phyloP scores from a whole-genome alignment of 2,113 vertebrate species.

The Pungitius pungitius region DNA sequence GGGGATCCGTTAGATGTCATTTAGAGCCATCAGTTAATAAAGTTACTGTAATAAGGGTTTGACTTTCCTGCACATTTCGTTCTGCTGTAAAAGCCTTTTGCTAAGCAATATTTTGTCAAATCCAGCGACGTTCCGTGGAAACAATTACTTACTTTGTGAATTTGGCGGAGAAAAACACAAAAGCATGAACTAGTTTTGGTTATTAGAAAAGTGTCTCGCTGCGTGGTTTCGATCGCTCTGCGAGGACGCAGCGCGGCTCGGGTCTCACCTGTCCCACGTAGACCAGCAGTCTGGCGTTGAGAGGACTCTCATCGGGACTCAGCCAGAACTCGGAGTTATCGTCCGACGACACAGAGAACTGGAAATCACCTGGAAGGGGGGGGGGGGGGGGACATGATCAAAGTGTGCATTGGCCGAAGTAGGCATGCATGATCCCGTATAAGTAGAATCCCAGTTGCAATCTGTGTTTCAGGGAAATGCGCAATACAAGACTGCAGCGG shows the following conservation, averaged over 20 bases:
- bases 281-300: conserved; percentile 87
- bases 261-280: conserved; percentile 91
- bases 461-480: too few relatives aligned
- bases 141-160: neutral
- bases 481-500: too few relatives aligned
- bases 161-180: conserved; percentile 20
- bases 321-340: conserved; percentile 99
- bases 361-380: conserved; percentile 87
- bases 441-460: neutral
- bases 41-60: too few relatives aligned
- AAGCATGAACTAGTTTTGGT: conserved; percentile 6
- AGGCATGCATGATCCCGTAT: conserved; percentile 27
- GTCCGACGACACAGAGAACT: conserved; percentile 96
- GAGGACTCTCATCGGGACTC: conserved; percentile 89
- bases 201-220: neutral
- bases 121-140: neutral
- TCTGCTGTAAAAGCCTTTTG: too few relatives aligned
- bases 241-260: conserved; percentile 15
- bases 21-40: too few relatives aligned
- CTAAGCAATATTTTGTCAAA: conserved; percentile 45
- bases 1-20: too few relatives aligned
- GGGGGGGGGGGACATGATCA: conserved; percentile 42
- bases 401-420: conserved; percentile 18
- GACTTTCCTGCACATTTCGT: too few relatives aligned
- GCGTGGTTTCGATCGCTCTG: conserved; percentile 9